Evolutionary conservation across 1,140 invertebrate genomes (phyloP), one percentile per base, ranked within the genome.

Genomic region (Drosophila kurseongensis): DNA sequence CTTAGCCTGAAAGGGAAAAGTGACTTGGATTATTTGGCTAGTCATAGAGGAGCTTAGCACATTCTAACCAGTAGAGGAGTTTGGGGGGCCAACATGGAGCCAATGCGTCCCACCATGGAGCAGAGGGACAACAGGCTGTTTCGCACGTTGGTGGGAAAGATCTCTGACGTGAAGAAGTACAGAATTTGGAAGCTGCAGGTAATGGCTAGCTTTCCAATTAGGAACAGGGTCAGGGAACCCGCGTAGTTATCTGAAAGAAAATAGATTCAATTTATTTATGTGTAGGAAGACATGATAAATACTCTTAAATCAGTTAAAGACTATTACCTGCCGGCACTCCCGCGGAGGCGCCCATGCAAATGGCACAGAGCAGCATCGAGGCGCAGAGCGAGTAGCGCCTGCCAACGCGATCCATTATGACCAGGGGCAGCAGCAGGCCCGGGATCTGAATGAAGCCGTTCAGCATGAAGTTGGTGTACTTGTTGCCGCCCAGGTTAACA

Each of bases 161-260:
- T 93, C 92, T 96, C 95, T 1, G 95, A 94, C 0, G 95, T 95
- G 77, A 95, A 95, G 57, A 96, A 94, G 83, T 96, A 96, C 23
- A 95, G 81, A 5, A 95, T 94, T 68, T 95, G 95, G 90, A 96
- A 96, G 2, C 95, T 95, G 68, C 94, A 94, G 5, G 96, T 95
- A 47, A 96, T 96, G 35, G 95, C 94, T 86, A 95, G 94, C 93
- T 97, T 97, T 9, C 97, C 97, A 36, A 95, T 90, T 57, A 97
- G 93, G 88, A 95, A 96, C 23, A 95, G 60, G 0, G 93, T 89
- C 61, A 95, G 80, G 0, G 94, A 93, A 65, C 93, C 59, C 36
- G 73, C 66, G 12, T 84, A 62, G 74, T 91, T 78, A 59, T 50
- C 93, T 92, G 18, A 62, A 42, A 58, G 78, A 71, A 51, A 90